Conservation (phyloP, 2,797 vertebrate genomes). For the Odontamblyopus rebecca region DNA sequence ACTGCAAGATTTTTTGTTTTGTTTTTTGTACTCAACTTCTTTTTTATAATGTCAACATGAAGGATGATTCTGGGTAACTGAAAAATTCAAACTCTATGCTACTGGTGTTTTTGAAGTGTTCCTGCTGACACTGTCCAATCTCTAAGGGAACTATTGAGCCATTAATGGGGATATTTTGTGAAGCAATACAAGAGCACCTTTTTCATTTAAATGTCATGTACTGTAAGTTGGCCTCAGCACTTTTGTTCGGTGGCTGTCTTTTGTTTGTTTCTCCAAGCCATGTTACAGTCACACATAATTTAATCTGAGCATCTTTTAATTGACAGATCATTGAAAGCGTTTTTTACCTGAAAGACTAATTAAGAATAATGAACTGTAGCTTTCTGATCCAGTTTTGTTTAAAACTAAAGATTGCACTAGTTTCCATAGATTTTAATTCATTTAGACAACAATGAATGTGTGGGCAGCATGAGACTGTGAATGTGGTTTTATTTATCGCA, state of each 20-base stretch:
- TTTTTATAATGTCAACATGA: not conserved
- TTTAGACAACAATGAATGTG: constrained; percentile 53
- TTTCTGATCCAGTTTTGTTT: not conserved
- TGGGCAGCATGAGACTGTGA: constrained; percentile 25
- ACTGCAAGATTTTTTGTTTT: not conserved
- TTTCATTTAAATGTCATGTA: constrained; percentile 17
- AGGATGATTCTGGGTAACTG: not conserved
- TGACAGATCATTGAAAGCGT: not conserved
- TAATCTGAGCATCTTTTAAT: not conserved
- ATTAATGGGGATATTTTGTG: constrained; percentile 13
- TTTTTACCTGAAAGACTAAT: not conserved
- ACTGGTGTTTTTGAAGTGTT: constrained; percentile 3
- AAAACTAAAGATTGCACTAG: constrained; percentile 4
- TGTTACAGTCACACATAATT: not conserved
- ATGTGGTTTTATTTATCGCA: constrained; percentile 58
- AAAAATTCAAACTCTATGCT: not conserved
- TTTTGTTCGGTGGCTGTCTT: not conserved
- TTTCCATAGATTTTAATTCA: constrained; percentile 25
- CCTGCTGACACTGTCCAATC: not conserved
- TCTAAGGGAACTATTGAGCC: constrained; percentile 17
- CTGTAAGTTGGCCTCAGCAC: constrained; percentile 10
- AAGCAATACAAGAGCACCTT: constrained; percentile 52
- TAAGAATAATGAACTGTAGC: constrained; percentile 13
- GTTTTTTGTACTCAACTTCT: not conserved
- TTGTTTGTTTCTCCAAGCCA: not conserved